A percentile compares a stretch with the other conserved stretches of the same genome.
Conservation (phyloP, 2,113 vertebrate genomes). For the Albula glossodonta region DNA sequence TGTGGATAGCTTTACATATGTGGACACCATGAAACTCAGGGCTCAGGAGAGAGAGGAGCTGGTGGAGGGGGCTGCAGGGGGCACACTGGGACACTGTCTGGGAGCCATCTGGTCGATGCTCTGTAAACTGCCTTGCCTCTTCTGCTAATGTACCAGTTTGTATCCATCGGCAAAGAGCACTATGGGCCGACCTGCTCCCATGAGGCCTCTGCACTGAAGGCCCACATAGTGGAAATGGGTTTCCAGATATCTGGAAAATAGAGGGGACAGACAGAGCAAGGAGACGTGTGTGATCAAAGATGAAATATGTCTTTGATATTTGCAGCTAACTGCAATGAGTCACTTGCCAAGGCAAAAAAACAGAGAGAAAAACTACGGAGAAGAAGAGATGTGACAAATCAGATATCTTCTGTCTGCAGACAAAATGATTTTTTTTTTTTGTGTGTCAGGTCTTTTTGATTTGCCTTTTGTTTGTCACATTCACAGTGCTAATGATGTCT, state of each 20-base stretch:
- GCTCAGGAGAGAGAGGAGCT: too few species aligned
- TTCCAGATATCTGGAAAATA: constrained; percentile 43
- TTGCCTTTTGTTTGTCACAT: constrained; percentile 30
- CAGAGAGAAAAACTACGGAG: constrained; percentile 19
- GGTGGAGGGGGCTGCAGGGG: too few species aligned
- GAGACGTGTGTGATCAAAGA: constrained; percentile 41
- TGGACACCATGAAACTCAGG: too few species aligned
- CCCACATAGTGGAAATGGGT: constrained; percentile 49
- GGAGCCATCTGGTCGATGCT: not conserved
- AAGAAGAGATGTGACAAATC: constrained; percentile 39
- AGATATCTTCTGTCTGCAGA: constrained; percentile 22
- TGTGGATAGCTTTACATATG: too few species aligned
- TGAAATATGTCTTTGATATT: constrained; percentile 49
- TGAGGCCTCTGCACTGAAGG: constrained; percentile 19
- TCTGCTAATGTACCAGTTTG: not conserved
- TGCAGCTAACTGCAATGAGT: constrained; percentile 29
- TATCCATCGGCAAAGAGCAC: not conserved
- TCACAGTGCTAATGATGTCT: not conserved
- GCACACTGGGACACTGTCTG: not conserved
- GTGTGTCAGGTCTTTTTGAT: constrained; percentile 4
- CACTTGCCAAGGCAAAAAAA: constrained; percentile 41
- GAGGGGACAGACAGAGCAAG: constrained; percentile 23
- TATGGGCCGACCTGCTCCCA: constrained; percentile 37
- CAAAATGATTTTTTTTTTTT: constrained; percentile 19
- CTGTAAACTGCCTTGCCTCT: not conserved